Evolutionary conservation across 2,888 invertebrate genomes (phyloP).

Genomic region (Liopterus haemorrhoidalis): DNA sequence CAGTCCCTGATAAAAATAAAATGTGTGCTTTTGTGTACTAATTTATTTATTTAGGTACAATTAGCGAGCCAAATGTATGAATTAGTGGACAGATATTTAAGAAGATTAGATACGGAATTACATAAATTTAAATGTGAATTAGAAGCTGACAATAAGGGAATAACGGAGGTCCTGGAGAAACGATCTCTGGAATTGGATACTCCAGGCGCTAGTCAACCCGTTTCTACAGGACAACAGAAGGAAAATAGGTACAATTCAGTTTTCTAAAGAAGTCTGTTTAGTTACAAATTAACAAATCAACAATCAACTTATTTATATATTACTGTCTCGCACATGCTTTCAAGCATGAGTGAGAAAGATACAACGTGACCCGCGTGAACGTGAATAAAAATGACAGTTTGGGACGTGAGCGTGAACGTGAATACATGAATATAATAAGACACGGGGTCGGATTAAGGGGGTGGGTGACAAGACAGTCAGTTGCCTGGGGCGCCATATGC

Average conservation of each 20-base stretch:
- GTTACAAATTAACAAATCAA: too few species aligned
- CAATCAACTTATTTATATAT: too few species aligned
- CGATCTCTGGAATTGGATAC: slow-evolving; percentile 84
- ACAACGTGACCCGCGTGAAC: too few species aligned
- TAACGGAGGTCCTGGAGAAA: slow-evolving; percentile 92
- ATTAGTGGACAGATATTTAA: slow-evolving; percentile 85
- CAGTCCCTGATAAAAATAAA: too few species aligned
- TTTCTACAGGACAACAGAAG: slow-evolving; percentile 65
- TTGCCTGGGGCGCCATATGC: too few species aligned
- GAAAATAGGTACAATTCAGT: slow-evolving; percentile 70
- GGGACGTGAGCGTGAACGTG: too few species aligned
- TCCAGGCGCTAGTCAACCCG: slow-evolving; percentile 48
- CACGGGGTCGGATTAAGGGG: too few species aligned
- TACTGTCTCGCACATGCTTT: neutral
- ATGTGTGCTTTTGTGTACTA: too few species aligned
- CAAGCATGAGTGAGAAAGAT: too few species aligned
- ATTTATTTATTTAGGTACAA: slow-evolving; percentile 59
- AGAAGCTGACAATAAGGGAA: slow-evolving; percentile 97
- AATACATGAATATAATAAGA: too few species aligned
- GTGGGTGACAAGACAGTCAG: too few species aligned
- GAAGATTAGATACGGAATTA: slow-evolving; percentile 81
- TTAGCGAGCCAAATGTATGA: slow-evolving; percentile 93
- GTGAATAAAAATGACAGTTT: too few species aligned
- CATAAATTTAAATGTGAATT: slow-evolving; percentile 98
- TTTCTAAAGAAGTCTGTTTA: slow-evolving; percentile 20